Base-by-base conservation (phyloP, 2,797 vertebrate genomes). In the Harpagifer antarcticus region DNA sequence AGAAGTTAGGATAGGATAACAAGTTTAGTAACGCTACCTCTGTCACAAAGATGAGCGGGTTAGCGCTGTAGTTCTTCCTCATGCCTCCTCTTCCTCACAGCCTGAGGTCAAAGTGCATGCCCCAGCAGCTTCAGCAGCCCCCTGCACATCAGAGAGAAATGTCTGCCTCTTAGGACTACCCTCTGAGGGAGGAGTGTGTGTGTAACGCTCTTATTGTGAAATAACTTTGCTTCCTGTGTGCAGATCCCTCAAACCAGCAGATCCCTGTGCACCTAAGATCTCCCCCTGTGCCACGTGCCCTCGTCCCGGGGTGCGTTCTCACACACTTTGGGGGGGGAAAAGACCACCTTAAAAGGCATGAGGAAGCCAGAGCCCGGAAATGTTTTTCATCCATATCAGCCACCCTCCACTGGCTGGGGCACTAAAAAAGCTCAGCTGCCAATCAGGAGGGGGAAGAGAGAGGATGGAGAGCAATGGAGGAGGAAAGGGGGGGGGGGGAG, bases 41-140 rank as follows among this genome's bases (percentile, higher is more conserved):
- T 40, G 93, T 92, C 44, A 94, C 89, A 69, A 81, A 88, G 90
- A 95, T 92, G 89, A 93, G 90, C 13, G 94, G 93, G 8, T 90
- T 90, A 5, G 78, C 72, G 42, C 86, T 91, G 88, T 78, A 57
- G 80, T 93, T 90, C 87, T 90, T 95, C 90, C 87, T 94, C 94
- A 94, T 94, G 77, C 79, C 86, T 91, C 83, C 76, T 86, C 85
- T 77, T 89, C 84, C 79, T 85, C 82, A 82, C 82, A 50, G 78
- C 76, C 67, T 19, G 81, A 40, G 89, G 87, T 88, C 82, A 90
- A 88, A 87, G 90, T 79, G 67, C 85, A 86, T 60, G 61, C 47
- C 71, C 48, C 68, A 8, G 52, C 62, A 43, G 57, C 78, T 84
- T 65, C 78, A 56, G 54, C 40, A 45, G 70, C 56, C 2, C 49